Evolutionary conservation across 2,888 invertebrate genomes (phyloP).

Genomic region (Catotricha subobsoleta): DNA sequence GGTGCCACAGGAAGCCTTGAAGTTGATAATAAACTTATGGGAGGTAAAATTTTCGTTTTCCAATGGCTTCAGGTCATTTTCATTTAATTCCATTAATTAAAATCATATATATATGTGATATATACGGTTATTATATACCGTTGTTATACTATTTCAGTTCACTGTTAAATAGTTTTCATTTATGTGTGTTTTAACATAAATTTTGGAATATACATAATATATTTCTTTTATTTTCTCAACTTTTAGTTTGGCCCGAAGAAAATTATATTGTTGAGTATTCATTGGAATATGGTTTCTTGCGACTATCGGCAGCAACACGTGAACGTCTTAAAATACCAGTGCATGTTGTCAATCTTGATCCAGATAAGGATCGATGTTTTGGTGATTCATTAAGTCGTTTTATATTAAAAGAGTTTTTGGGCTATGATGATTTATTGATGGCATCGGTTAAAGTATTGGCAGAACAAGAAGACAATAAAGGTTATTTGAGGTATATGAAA

Average conservation of each 20-base stretch:
- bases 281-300: constrained; percentile 87
- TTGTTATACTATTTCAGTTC: no score
- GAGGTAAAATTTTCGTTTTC: constrained; percentile 5
- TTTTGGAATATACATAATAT: no score
- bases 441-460: constrained; percentile 89
- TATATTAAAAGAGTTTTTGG: constrained; percentile 80
- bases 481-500: constrained; percentile 52
- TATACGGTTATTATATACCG: no score
- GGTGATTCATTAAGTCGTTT: constrained; percentile 82
- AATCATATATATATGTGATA: no score
- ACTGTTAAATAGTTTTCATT: no score
- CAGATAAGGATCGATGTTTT: constrained; percentile 75
- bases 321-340: constrained; percentile 82
- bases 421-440: constrained; percentile 95
- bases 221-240: constrained; percentile 9
- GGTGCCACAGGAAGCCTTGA: not conserved
- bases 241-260: constrained; percentile 53
- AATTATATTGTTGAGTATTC: constrained; percentile 97
- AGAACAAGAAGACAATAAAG: constrained; percentile 92
- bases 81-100: no score
- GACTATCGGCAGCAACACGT: constrained; percentile 72
- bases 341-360: constrained; percentile 71
- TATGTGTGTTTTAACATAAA: no score
- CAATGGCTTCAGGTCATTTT: no score
- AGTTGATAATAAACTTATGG: constrained; percentile 2